Evolutionary conservation across 2,888 invertebrate genomes (phyloP), one percentile per base, ranked within the genome.

Genomic region (Drosophila putrida): DNA sequence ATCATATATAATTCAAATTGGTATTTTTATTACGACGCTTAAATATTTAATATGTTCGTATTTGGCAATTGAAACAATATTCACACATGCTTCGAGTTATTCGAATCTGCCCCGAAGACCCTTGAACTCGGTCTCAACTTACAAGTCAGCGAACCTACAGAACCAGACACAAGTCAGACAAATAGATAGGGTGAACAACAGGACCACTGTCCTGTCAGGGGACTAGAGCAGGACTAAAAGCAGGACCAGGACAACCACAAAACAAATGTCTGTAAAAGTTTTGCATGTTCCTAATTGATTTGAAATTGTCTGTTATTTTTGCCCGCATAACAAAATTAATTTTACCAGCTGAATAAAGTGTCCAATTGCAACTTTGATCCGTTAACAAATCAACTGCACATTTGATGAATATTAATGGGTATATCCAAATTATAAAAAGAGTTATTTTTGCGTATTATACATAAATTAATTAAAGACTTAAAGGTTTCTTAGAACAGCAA

Each of bases 31-130:
- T 69, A 65, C 51, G 63, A 59, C 60, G 73, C 67, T 69, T 76
- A 76, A 86, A 76, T 81, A 86, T 81, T 86, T 83, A 68, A 86
- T 82, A 80, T 82, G 61, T 33, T 20, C 20, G 20, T 20, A 69
- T 60, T 54, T 47, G 55, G 50, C 51, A 71, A 71, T 85, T 58
- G 64, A 68, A 67, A 54, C 33, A 25, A 64, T 47, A 47, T 60
- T 51, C 54, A 49, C 51, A 50, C 49, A 66, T 49, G 46, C 58
- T 39, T 28, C 55, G 47, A 50, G 15, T 43, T 55, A 44, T 55
- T 50, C 38, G 38, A 36, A 13, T 35, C 11, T 11, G 33, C 8
- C 25, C n/a, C n/a, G n/a, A n/a, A 51, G 67, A 60, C 51, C 64
- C 54, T 43, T 63, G 78, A 83, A 83, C 83, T 46, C 13, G 58